Evolutionary conservation across 2,888 invertebrate species (phyloP), one percentile per base, ranked within the genome.

Genomic region (Brachynemurus nebulosus): DNA sequence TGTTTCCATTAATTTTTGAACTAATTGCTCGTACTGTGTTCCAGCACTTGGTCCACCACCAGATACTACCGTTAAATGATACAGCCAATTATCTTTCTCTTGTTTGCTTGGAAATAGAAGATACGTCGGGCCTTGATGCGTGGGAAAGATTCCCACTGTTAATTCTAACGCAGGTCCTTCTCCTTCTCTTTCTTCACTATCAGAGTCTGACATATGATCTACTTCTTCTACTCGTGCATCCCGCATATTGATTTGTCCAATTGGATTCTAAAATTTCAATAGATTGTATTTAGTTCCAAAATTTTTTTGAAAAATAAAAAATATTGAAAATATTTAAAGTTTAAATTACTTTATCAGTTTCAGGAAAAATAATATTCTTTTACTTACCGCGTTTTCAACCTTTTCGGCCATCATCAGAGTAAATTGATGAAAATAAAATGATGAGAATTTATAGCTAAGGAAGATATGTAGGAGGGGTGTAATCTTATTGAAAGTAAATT

Each of bases 161-260:
- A 88, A 76, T 51, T 82, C 79, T 41, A 76, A 74, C 47, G 80
- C 78, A 50, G 78, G 71, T 0, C 76, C 65, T 51, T 86, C 86
- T 42, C 78, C 76, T 54, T 80, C 84, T 55, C 83, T 77, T 59
- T 90, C 90, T 57, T 91, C 91, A 1, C 86, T 86, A 60, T 91
- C 88, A 0, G 88, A 86, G 58, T 92, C 92, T 0, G 90, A 89
- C 5, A 91, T 83, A 60, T 92, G 86, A 52, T 92, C 91, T 0
- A 95, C 91, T 63, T 95, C 93, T 60, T 93, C 93, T 0, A 96
- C 91, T 38, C 91, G 74, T 0, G 93, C 90, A 65, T 93, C 93
- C 39, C 91, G 76, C 85, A 96, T 88, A 64, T 91, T 91, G 52
- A 96, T 88, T 68, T 95, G 95, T 0, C 95, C 93, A 30, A 86